Percentiles rank a stretch among this genome's conserved stretches.
Evolutionary conservation across 2,888 invertebrate genomes (phyloP).

Genomic region (Agonopterix subpropinquella): DNA sequence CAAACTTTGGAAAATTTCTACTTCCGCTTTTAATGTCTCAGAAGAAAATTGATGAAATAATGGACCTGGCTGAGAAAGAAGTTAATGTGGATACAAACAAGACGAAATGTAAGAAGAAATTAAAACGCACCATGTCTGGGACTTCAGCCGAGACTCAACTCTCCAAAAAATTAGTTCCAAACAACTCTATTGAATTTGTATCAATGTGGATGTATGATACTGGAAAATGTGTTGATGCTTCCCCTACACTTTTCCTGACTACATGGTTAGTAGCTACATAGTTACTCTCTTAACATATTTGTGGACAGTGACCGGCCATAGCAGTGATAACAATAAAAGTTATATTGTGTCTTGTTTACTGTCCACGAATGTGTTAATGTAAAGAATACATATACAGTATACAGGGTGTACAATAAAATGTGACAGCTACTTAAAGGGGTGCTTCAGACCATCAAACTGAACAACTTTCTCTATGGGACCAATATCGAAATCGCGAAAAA

Average conservation of each 20-base stretch:
- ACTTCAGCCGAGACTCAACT: not conserved
- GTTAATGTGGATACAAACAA: conserved; percentile 19
- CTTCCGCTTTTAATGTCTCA: conserved; percentile 71
- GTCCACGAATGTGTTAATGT: too few relatives aligned
- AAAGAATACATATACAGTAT: too few relatives aligned
- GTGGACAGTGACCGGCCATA: too few relatives aligned
- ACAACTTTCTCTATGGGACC: too few relatives aligned
- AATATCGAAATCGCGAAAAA: too few relatives aligned
- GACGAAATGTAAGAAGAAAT: conserved; percentile 11
- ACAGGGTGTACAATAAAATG: too few relatives aligned
- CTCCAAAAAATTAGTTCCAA: conserved; percentile 4
- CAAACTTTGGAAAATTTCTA: conserved; percentile 64
- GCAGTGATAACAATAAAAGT: too few relatives aligned
- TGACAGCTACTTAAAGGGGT: too few relatives aligned
- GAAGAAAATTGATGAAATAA: conserved; percentile 49
- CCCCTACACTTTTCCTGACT: conserved; percentile 75
- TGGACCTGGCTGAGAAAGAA: conserved; percentile 41
- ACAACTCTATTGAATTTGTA: conserved; percentile 31
- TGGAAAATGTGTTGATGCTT: conserved; percentile 89
- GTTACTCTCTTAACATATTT: too few relatives aligned
- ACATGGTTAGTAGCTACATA: conserved; percentile 51
- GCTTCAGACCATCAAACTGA: too few relatives aligned
- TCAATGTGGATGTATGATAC: conserved; percentile 79
- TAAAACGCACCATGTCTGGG: not conserved
- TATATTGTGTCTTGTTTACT: too few relatives aligned